Base-by-base conservation (phyloP, 2,888 invertebrate genomes). In the Drosophila nr. perissopoda region DNA sequence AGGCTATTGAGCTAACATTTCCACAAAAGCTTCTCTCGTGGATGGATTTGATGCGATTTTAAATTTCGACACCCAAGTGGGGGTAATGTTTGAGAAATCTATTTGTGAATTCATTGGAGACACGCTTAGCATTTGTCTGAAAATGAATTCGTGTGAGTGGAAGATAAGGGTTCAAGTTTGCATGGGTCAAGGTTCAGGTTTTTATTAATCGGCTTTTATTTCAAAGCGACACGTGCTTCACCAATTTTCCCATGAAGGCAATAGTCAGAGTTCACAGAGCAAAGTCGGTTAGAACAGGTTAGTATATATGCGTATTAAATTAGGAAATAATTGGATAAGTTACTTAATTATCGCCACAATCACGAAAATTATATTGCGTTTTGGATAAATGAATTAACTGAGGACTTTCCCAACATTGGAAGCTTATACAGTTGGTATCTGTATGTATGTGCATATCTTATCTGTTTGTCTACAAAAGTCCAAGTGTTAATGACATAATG, bases 401-500 rank as follows among this genome's bases (percentile, higher is more conserved):
- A 21, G 2, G 5, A 13, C 5, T 21, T 1, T 21, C 21, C 2
- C 1, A 21, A 52, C 21, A 52, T 33, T 10, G 5, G 2, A 18
- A 0, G 4, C 4, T 38, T 38, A 2, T 18, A 4, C 8, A 38
- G 8, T 16, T 4, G 1, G 53, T 18, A n/a, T 16, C 0, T 25
- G 8, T 16, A 3, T 5, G 53, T 27, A n/a, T 16, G 4, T 31
- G 8, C n/a, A 2, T 27, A 27, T 40, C 3, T 29, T 8, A 21
- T 18, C 18, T 49, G 48, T 8, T 11, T 58, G 52, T 8, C 11
- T 21, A 8, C n/a, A 33, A 18, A 42, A 27, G 16, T 29, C 42
- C 42, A 63, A 53, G 79, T 81, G 78, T 61, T 77, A 78, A 78
- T 64, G 54, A 33, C 57, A 52, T 27, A 46, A 42, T 46, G 21